A percentile compares a stretch with the other conserved stretches of the same genome.
Evolutionary conservation across 2,888 invertebrate genomes (phyloP).

Genomic region (Fragum fragum): DNA sequence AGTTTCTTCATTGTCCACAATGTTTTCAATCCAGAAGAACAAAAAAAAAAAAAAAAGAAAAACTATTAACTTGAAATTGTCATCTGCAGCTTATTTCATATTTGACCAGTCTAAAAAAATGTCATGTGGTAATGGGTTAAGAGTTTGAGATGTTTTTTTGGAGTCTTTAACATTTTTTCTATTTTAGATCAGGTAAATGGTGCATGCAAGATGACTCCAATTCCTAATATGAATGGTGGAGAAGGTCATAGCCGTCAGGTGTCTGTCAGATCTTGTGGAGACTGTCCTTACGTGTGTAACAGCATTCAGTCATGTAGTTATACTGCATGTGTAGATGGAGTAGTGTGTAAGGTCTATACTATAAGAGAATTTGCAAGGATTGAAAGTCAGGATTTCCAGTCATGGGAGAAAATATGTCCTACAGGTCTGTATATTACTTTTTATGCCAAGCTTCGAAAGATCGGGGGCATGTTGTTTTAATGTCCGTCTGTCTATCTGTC

Average conservation of each 20-base stretch:
- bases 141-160: not conserved
- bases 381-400: not conserved
- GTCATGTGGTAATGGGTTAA: too few species aligned
- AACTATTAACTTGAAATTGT: too few species aligned
- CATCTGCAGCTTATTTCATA: too few species aligned
- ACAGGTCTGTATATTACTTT: too few species aligned
- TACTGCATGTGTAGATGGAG: constrained; percentile 1
- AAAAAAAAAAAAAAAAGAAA: too few species aligned
- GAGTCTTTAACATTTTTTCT: not conserved
- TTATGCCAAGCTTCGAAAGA: too few species aligned
- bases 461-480: too few species aligned
- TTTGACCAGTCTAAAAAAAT: too few species aligned
- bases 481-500: too few species aligned
- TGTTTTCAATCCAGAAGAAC: too few species aligned
- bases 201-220: not conserved
- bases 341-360: not conserved
- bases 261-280: not conserved
- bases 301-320: not conserved
- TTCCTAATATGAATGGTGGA: constrained; percentile 1
- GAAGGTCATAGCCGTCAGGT: not conserved
- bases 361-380: not conserved
- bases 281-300: constrained; percentile 10
- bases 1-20: too few species aligned
- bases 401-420: constrained; percentile 32
- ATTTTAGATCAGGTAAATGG: too few species aligned